Conservation (phyloP, 2,113 vertebrate genomes). For the Mobula hypostoma region DNA sequence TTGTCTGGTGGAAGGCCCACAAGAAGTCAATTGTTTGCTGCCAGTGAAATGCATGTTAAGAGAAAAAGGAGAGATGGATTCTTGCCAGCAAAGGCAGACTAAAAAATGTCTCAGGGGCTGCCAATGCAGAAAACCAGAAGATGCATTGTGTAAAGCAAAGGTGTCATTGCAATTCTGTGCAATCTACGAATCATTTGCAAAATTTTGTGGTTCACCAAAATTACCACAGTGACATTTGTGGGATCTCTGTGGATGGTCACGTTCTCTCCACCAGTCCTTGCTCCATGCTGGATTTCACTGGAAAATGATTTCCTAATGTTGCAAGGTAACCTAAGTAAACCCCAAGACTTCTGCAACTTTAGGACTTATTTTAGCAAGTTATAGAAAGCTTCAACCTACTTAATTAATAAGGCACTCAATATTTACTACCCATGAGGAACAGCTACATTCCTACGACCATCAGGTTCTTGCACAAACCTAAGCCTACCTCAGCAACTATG, state of each 20-base stretch:
- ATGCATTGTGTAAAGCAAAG: not conserved
- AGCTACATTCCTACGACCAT: too few relatives aligned
- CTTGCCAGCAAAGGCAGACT: not conserved
- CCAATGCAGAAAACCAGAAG: not conserved
- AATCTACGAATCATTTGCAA: not conserved
- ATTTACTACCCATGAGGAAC: not conserved
- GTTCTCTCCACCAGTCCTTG: constrained; percentile 5
- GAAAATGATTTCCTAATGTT: constrained; percentile 19
- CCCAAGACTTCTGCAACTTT: not conserved
- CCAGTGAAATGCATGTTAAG: not conserved
- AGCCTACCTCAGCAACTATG: too few relatives aligned
- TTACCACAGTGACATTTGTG: not conserved
- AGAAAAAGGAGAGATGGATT: not conserved
- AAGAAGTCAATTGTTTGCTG: not conserved
- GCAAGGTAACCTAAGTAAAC: not conserved
- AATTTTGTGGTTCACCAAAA: not conserved
- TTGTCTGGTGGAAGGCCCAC: not conserved
- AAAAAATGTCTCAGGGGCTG: not conserved
- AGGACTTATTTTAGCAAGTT: not conserved
- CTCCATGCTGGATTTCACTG: not conserved
- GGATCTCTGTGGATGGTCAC: not conserved
- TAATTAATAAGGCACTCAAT: not conserved
- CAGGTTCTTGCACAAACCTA: too few relatives aligned
- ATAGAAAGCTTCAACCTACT: constrained; percentile 1
- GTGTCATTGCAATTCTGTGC: not conserved